Conservation (phyloP, 2,797 vertebrate genomes). For the Alauda arvensis region DNA sequence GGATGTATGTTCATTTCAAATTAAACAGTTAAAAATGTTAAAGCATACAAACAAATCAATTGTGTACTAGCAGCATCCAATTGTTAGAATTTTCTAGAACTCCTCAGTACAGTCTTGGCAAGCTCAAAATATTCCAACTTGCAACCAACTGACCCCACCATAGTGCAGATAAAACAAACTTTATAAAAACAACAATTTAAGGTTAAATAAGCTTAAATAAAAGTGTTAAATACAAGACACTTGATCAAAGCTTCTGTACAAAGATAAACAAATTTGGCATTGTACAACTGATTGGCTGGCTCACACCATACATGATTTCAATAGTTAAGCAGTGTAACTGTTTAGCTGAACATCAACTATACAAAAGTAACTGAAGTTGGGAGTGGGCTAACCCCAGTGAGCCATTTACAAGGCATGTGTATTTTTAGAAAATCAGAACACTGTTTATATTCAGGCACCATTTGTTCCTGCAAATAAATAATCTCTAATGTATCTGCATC, state of each 20-base stretch:
- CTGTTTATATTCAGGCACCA: constrained; percentile 87
- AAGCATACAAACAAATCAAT: constrained; percentile 91
- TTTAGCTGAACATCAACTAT: constrained; percentile 72
- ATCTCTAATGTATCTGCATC: constrained; percentile 79
- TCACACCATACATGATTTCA: constrained; percentile 68
- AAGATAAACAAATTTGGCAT: constrained; percentile 88
- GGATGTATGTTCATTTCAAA: constrained; percentile 84
- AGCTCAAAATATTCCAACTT: constrained; percentile 80
- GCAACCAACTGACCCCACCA: constrained; percentile 76
- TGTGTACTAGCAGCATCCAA: constrained; percentile 92
- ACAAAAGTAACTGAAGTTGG: constrained; percentile 64
- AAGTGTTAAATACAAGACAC: constrained; percentile 96
- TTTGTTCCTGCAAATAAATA: constrained; percentile 89
- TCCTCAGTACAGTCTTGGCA: constrained; percentile 74
- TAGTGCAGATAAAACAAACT: constrained; percentile 81
- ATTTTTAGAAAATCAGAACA: constrained; percentile 79
- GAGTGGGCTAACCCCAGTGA: constrained; percentile 73
- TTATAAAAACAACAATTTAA: constrained; percentile 83
- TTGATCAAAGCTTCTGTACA: constrained; percentile 91
- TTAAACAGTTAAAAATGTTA: constrained; percentile 85
- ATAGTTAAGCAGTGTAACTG: constrained; percentile 67
- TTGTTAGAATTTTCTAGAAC: constrained; percentile 84
- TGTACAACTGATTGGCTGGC: constrained; percentile 74
- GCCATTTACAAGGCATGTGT: constrained; percentile 87
- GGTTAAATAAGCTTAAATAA: constrained; percentile 99